Percentiles rank a stretch among this genome's conserved stretches.
These are phyloP conservation scores for Philopedon plagiatum DNA, from an alignment of 2,888 invertebrate species.

Conservation along the genomic window DNA sequence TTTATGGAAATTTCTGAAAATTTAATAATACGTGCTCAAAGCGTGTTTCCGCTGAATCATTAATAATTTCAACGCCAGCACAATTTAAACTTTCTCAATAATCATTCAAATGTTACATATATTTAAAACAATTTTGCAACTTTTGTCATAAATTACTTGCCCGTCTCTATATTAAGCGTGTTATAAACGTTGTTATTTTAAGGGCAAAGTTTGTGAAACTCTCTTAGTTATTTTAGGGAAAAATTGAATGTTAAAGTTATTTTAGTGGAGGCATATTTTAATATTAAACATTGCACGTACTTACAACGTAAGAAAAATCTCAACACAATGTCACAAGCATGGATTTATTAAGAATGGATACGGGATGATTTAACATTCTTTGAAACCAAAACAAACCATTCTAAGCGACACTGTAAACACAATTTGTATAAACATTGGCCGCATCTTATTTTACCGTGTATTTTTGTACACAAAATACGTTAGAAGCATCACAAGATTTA, in stretches of 20 bases:
- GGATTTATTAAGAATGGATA: too few species aligned
- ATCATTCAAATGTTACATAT: slow-evolving; percentile 37
- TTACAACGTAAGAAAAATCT: too few species aligned
- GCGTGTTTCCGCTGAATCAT: slow-evolving; percentile 9
- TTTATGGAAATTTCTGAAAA: slow-evolving; percentile 23
- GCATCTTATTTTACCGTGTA: too few species aligned
- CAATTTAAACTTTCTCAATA: slow-evolving; percentile 34
- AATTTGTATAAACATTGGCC: too few species aligned
- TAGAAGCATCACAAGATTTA: too few species aligned
- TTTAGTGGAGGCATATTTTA: too few species aligned
- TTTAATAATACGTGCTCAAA: slow-evolving; percentile 27
- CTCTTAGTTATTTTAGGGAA: slow-evolving; percentile 14
- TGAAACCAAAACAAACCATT: too few species aligned
- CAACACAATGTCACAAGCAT: too few species aligned
- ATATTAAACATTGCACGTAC: too few species aligned
- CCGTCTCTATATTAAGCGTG: slow-evolving; percentile 28
- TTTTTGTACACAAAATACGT: too few species aligned
- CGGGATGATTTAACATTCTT: too few species aligned
- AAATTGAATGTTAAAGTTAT: not conserved
- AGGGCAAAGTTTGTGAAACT: slow-evolving; percentile 1
- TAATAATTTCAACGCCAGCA: slow-evolving; percentile 17
- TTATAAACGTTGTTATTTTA: slow-evolving; percentile 30
- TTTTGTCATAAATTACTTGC: slow-evolving; percentile 30
- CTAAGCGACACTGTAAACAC: too few species aligned
- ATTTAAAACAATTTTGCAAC: slow-evolving; percentile 33